Conservation (phyloP, 1,140 invertebrate species). For the Drosophila malerkotliana region DNA sequence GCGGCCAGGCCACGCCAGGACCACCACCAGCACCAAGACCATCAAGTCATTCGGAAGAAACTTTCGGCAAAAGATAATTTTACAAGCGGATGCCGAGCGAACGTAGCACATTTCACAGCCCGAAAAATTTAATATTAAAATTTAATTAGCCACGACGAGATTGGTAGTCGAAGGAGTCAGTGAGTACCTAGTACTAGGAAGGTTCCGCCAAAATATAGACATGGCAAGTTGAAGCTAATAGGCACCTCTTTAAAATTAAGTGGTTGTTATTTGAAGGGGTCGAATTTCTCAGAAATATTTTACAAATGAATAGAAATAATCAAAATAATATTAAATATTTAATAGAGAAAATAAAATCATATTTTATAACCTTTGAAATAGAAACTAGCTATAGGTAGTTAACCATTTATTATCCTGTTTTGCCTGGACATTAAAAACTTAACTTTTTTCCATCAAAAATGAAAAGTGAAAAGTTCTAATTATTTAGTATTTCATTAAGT, state of each 20-base stretch:
- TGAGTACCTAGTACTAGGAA: not conserved
- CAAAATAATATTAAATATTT: too few species aligned
- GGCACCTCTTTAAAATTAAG: not conserved
- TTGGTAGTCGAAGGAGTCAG: constrained; percentile 34
- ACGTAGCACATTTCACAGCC: constrained; percentile 42
- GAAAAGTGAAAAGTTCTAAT: too few species aligned
- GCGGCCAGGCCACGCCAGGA: constrained; percentile 2
- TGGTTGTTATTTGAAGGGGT: constrained; percentile 2
- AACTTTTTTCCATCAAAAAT: too few species aligned
- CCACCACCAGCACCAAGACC: not conserved
- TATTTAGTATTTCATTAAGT: too few species aligned
- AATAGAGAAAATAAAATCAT: too few species aligned
- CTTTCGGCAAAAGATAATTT: constrained; percentile 35
- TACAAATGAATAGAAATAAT: too few species aligned
- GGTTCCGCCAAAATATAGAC: not conserved
- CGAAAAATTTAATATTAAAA: constrained; percentile 76
- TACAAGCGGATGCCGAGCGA: constrained; percentile 20
- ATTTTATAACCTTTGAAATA: too few species aligned
- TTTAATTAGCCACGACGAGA: constrained; percentile 63
- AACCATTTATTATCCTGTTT: too few species aligned
- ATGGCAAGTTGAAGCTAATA: not conserved
- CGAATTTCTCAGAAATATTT: too few species aligned
- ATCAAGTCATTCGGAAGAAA: constrained; percentile 22
- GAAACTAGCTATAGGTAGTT: too few species aligned
- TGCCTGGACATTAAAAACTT: too few species aligned